A percentile compares a stretch with the other conserved stretches of the same genome.
phyloP scores from a whole-genome alignment of 2,888 invertebrate genomes.

The Erebia epiphron region DNA sequence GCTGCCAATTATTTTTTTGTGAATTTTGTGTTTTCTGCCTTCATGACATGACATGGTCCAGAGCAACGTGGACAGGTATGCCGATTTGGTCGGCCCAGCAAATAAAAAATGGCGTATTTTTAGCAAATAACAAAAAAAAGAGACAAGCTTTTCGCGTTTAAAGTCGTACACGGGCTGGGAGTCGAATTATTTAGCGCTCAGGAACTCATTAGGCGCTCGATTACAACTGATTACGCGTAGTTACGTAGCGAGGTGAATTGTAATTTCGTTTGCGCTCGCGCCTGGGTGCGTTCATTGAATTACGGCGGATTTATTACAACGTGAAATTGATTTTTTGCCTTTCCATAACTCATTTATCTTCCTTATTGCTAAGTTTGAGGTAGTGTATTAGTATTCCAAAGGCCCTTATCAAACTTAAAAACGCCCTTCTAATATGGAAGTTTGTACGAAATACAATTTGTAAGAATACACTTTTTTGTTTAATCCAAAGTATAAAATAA shows the following conservation, averaged over 20 bases:
- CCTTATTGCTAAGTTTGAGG: too few relatives aligned
- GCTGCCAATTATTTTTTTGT: too few relatives aligned
- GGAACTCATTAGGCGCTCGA: constrained; percentile 45
- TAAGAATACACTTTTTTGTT: too few relatives aligned
- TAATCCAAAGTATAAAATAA: too few relatives aligned
- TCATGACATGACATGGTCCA: too few relatives aligned
- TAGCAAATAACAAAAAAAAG: neutral
- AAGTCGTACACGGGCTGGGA: constrained; percentile 32
- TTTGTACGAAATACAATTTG: too few relatives aligned
- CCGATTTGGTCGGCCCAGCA: too few relatives aligned
- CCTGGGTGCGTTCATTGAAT: constrained; percentile 40
- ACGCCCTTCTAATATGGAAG: too few relatives aligned
- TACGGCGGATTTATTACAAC: constrained; percentile 33
- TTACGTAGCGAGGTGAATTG: constrained; percentile 40
- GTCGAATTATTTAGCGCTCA: constrained; percentile 43
- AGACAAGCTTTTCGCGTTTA: constrained; percentile 18
- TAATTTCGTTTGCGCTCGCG: constrained; percentile 43
- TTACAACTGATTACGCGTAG: constrained; percentile 45
- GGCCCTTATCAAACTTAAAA: too few relatives aligned
- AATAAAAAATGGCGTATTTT: neutral
- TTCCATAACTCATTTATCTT: neutral
- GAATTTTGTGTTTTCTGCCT: too few relatives aligned
- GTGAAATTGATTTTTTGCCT: constrained; percentile 31
- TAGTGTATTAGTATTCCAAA: too few relatives aligned
- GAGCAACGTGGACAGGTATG: too few relatives aligned